Percentiles rank a stretch among this genome's conserved stretches.
phyloP scores from a whole-genome alignment of 2,113 vertebrate genomes.

The Mustela lutreola region DNA sequence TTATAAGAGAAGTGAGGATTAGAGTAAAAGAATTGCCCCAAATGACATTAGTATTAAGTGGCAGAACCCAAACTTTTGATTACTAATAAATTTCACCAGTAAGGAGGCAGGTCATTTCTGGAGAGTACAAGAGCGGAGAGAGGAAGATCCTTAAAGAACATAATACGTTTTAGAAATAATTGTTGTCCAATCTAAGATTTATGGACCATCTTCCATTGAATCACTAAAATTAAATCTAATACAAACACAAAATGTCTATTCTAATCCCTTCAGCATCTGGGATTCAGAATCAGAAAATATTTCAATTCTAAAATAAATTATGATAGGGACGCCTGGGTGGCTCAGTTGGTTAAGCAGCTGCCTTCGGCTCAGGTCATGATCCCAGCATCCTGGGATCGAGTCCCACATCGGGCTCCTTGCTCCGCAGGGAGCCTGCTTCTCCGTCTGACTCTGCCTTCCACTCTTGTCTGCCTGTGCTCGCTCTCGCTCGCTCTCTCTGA shows the following conservation, averaged over 20 bases:
- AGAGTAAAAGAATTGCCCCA: constrained; percentile 3
- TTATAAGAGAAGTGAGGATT: constrained; percentile 29
- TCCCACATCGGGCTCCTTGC: too few relatives aligned
- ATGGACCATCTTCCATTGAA: constrained; percentile 14
- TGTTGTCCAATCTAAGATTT: constrained; percentile 2
- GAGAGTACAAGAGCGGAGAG: neutral
- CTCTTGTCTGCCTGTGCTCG: too few relatives aligned
- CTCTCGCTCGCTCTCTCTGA: too few relatives aligned
- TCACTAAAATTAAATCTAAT: constrained; percentile 43
- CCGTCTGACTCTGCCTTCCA: too few relatives aligned
- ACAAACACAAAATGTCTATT: constrained; percentile 10
- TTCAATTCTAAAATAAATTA: constrained; percentile 61
- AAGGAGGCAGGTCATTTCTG: neutral
- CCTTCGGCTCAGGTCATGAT: too few relatives aligned
- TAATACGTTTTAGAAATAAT: constrained; percentile 34
- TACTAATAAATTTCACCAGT: constrained; percentile 2
- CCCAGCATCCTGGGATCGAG: too few relatives aligned
- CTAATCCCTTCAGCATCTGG: constrained; percentile 7
- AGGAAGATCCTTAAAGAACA: neutral
- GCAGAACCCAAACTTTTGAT: neutral
- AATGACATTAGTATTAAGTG: constrained; percentile 12
- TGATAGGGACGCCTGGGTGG: too few relatives aligned
- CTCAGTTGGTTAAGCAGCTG: too few relatives aligned
- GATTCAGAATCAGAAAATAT: constrained; percentile 54
- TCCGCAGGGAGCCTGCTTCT: too few relatives aligned